phyloP scores from a whole-genome alignment of 2,113 vertebrate species.

The Ia io region DNA sequence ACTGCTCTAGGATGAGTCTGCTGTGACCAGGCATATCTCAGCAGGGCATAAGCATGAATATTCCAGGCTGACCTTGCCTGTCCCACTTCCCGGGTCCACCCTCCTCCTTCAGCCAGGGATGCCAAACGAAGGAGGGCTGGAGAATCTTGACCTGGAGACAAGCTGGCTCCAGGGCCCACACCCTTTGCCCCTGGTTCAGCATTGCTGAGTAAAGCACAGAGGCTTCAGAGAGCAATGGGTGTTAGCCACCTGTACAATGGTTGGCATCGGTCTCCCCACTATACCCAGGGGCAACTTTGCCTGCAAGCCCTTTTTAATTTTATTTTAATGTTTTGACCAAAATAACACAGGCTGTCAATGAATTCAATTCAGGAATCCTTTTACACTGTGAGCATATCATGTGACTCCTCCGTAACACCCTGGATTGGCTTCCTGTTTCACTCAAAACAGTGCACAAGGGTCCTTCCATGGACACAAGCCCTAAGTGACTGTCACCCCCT shows the following conservation, averaged over 20 bases:
- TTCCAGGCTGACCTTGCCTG: not conserved
- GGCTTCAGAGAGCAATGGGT: fast-evolving
- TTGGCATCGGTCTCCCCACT: not conserved
- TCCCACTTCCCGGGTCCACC: not conserved
- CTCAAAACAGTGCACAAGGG: not conserved
- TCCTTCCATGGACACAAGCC: not conserved
- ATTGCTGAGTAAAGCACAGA: no score
- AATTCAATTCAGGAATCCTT: not conserved
- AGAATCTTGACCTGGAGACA: not conserved
- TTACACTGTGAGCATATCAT: not conserved
- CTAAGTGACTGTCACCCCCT: not conserved
- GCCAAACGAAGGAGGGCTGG: not conserved
- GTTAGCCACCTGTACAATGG: not conserved
- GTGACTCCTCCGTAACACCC: not conserved
- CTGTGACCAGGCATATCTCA: not conserved
- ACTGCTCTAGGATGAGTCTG: not conserved
- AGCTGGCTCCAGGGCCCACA: not conserved
- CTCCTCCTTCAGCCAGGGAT: not conserved
- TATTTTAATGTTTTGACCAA: not conserved
- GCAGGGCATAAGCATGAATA: fast-evolving
- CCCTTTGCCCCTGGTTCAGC: not conserved
- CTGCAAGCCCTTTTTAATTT: not conserved
- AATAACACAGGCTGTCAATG: not conserved
- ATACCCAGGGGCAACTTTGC: no score
- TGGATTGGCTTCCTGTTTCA: not conserved